These are phyloP conservation scores for Henicopernis longicauda DNA, from an alignment of 2,113 vertebrate species.

Conservation along the genomic window DNA sequence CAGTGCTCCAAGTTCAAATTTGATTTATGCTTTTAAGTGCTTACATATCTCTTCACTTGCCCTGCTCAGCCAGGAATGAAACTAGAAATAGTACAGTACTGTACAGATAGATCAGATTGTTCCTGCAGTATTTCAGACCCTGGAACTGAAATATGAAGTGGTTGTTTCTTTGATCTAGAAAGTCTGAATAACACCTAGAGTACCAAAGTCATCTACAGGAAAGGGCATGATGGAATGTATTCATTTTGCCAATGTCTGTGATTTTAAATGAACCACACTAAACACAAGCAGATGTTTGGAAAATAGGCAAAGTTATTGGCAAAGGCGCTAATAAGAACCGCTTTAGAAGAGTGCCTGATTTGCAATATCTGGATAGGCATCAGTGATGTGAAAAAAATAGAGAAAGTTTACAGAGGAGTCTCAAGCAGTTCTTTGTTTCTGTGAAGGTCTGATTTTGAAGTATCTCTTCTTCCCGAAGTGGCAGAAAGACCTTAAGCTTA, in stretches of 20 bases:
- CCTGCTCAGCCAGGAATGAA: background rate
- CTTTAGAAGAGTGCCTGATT: background rate
- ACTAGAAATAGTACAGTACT: background rate
- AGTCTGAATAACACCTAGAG: constrained; percentile 12
- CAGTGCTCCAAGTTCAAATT: background rate
- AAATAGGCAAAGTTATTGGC: background rate
- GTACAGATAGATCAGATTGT: background rate
- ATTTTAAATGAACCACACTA: background rate
- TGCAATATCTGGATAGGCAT: background rate
- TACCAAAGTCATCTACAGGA: background rate
- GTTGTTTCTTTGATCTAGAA: constrained; percentile 17
- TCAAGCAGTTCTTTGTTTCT: background rate
- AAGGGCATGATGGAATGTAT: background rate
- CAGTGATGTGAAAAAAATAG: background rate
- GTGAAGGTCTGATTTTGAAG: background rate
- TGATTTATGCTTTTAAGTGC: background rate
- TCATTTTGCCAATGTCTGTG: background rate
- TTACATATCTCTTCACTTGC: background rate
- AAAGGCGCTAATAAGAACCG: background rate
- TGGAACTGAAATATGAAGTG: background rate
- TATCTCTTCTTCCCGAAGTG: background rate
- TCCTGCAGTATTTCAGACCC: background rate
- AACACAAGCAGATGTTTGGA: constrained; percentile 6
- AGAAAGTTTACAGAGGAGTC: background rate
- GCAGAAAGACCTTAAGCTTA: background rate